Evolutionary conservation across 2,888 invertebrate species (phyloP).

Genomic region (Ennomos erosarius): DNA sequence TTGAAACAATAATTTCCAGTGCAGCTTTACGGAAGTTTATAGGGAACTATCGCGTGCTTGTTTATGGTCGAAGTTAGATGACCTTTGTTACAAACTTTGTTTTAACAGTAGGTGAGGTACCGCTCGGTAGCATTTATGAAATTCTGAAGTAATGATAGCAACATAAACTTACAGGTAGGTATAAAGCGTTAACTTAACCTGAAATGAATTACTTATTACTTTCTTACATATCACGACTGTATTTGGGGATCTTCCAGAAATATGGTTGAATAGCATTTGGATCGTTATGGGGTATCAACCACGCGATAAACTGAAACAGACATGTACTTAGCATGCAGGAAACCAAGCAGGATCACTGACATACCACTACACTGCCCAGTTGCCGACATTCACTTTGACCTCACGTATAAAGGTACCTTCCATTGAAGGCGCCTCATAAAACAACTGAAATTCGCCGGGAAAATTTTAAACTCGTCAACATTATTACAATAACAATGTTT

Average conservation of each 20-base stretch:
- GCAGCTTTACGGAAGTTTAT: constrained; percentile 40
- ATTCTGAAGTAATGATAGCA: too few species aligned
- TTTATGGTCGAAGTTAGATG: constrained; percentile 67
- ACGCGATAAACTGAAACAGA: too few species aligned
- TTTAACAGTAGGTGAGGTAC: constrained; percentile 4
- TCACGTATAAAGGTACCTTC: constrained; percentile 44
- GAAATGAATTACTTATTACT: too few species aligned
- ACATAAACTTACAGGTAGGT: too few species aligned
- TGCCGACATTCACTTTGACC: constrained; percentile 39
- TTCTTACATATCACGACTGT: too few species aligned
- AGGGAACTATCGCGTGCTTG: constrained; percentile 48
- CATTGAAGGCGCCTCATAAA: constrained; percentile 48
- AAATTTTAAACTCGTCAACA: constrained; percentile 50
- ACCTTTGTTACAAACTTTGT: constrained; percentile 42
- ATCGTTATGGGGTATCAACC: too few species aligned
- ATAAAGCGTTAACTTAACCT: too few species aligned
- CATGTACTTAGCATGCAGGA: too few species aligned
- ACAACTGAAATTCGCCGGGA: constrained; percentile 50
- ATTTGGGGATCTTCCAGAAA: too few species aligned
- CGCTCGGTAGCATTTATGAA: too few species aligned
- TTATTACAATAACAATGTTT: constrained; percentile 50
- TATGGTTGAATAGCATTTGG: too few species aligned
- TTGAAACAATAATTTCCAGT: constrained; percentile 56
- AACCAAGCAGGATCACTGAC: background rate
- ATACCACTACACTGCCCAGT: constrained; percentile 6